Base-by-base conservation (phyloP, 2,888 invertebrate genomes). In the Platycnemis pennipes region DNA sequence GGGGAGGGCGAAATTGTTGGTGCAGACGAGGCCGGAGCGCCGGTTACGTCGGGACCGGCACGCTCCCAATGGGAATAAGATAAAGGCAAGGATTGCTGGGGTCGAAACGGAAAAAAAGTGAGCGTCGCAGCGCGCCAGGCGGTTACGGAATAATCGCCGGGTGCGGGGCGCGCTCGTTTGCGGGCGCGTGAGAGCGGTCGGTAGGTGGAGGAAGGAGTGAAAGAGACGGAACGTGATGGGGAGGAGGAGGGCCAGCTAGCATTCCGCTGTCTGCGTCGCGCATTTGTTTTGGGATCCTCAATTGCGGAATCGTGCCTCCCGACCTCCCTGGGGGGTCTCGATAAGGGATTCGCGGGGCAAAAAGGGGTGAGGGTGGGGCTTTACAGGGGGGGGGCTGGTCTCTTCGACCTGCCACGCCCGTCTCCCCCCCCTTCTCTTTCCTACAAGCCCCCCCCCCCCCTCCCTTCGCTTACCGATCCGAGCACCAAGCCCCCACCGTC, bases 251-350 rank as follows among this genome's bases (percentile, higher is more conserved):
- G 89, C n/a, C 37, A 46, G 88, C 49, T 53, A 53, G 89, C 91
- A 91, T 91, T 91, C 91, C 91, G n/a, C 91, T 63, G 91, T 63
- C 56, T 91, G 91, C 56, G 46, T 56, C 63, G 91, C 63, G 91
- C 91, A 91, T 91, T 91, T 91, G 91, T 91, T 91, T 91, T 63
- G 91, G 91, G 91, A 63, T 91, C 91, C 56, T 91, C 91, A 91
- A 91, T 91, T 91, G 91, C 91, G 91, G 63, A 44, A 91, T 91
- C 91, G 91, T 91, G 91, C 91, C 91, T 91, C 63, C 44, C 91
- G 91, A 91, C 91, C 91, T 91, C 91, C 91, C 91, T 91, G 91
- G 91, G 91, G 91, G 91, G 42, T 31, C 91, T 91, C 63, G 91
- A 91, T 91, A 91, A 91, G 91, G 63, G 91, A 63, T 56, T 56